Percentiles rank a stretch among this genome's conserved stretches.
phyloP scores from a whole-genome alignment of 2,113 vertebrate genomes.

The Dissostichus mawsoni region DNA sequence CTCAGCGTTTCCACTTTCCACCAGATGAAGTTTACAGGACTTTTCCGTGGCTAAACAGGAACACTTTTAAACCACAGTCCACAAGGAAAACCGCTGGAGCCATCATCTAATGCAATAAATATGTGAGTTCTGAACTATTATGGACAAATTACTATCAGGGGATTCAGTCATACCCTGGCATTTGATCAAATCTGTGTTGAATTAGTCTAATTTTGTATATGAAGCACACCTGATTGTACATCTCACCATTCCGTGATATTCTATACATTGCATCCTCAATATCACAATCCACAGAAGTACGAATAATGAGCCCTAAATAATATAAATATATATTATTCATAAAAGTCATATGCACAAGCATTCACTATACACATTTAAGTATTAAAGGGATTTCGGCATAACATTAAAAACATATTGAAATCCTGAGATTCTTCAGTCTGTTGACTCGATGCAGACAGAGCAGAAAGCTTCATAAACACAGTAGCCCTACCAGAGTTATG shows the following conservation, averaged over 20 bases:
- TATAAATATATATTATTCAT: not conserved
- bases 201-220: not conserved
- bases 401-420: conserved; percentile 13
- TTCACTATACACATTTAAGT: not conserved
- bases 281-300: not conserved
- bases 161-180: not conserved
- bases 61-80: conserved; percentile 18
- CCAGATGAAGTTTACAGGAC: conserved; percentile 36
- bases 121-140: not conserved
- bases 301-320: not conserved
- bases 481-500: conserved; percentile 24
- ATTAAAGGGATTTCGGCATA: not conserved
- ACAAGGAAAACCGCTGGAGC: conserved; percentile 27
- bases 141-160: not conserved
- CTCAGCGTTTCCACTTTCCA: conserved; percentile 61
- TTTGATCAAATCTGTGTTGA: not conserved
- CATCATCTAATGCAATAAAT: not conserved
- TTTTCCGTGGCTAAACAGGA: conserved; percentile 30
- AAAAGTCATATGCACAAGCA: not conserved
- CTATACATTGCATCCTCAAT: not conserved
- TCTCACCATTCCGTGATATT: not conserved
- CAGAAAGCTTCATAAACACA: conserved; percentile 28
- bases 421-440: conserved; percentile 38
- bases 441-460: conserved; percentile 17
- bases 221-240: not conserved